These are phyloP conservation scores for Gorsachius goisagi DNA, from an alignment of 2,113 vertebrate genomes.

Conservation along the genomic window DNA sequence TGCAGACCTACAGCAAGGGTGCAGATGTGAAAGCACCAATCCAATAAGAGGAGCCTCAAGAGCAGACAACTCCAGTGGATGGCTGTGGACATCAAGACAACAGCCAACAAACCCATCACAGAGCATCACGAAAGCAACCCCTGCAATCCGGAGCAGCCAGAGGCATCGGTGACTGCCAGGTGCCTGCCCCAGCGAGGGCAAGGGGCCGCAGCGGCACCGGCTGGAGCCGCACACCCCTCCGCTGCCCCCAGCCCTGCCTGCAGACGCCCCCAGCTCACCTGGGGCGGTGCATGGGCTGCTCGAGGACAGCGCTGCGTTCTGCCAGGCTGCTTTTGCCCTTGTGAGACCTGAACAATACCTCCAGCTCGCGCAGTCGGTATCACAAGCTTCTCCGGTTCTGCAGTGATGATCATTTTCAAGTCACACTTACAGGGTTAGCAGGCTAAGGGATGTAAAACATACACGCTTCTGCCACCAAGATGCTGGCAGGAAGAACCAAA, in stretches of 20 bases:
- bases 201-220: not conserved
- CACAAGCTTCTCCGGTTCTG: not conserved
- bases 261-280: accelerated
- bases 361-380: not conserved
- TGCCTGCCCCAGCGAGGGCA: no score
- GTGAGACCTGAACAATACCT: not conserved
- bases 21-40: not conserved
- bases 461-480: not conserved
- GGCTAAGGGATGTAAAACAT: not conserved
- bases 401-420: not conserved
- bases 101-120: not conserved
- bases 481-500: not conserved
- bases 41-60: not conserved
- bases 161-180: not conserved
- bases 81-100: not conserved
- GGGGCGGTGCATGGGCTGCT: accelerated
- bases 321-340: not conserved
- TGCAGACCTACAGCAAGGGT: not conserved
- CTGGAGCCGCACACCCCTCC: not conserved
- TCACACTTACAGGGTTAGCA: not conserved
- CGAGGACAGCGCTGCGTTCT: accelerated
- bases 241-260: not conserved
- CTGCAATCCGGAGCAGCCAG: not conserved
- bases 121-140: not conserved
- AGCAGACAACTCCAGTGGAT: not conserved